Evolutionary conservation across 2,888 invertebrate species (phyloP), one percentile per base, ranked within the genome.

Genomic region (Chrysina gloriosa): DNA sequence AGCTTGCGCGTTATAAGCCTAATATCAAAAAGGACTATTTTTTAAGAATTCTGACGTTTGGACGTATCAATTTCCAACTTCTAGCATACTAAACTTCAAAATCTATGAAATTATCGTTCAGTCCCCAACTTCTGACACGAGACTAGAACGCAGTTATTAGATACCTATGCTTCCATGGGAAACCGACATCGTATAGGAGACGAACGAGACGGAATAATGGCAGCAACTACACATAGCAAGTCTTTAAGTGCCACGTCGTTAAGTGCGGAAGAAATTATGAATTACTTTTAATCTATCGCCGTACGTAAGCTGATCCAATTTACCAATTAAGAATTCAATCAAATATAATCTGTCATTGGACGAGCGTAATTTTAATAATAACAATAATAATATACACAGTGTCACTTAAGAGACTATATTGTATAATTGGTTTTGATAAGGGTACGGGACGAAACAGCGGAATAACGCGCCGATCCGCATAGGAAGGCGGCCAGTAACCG

Each of bases 361-460:
- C 79, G 78, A 77, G 79, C 78, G 80, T 80, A 81, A 81, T 81
- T 81, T 81, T 80, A 81, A 81, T 82, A 75, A 63, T 63, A 71
- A n/a, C n/a, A n/a, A 73, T 73, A 75, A 69, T 69, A 72, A 73
- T 73, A 79, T 76, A 78, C 78, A 79, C 77, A 79, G 81, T 80
- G 80, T 81, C 81, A 81, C 81, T 81, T 82, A 81, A 82, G 79
- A 74, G 78, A 80, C 78, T 82, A 80, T 78, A 83, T 81, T 81
- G 81, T 82, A 81, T 83, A 83, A 83, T 83, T 83, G 82, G 81
- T 81, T 82, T 79, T 82, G 82, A 83, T 83, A 82, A 82, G 82
- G 82, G 82, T 81, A 81, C 76, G 70, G 76, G 78, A 76, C 74
- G 56, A 77, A 25, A 65, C 79, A 77, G 68, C 19, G 52, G 42